Base-by-base conservation (phyloP, 92 coral and sea anemone genomes). In the Epizoanthus stellaris region DNA sequence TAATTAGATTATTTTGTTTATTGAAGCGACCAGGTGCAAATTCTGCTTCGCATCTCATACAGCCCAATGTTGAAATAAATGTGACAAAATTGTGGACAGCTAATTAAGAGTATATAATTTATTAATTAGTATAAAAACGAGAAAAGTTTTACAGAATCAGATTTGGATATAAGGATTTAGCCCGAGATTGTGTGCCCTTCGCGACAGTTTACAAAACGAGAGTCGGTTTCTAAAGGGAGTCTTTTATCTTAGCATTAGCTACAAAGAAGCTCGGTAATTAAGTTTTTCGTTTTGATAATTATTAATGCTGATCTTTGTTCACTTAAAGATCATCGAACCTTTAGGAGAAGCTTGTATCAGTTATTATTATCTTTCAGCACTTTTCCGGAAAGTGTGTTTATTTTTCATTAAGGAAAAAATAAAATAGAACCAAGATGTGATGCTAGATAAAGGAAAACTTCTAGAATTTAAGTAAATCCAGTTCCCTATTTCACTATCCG, bases 41-140 rank as follows among this genome's bases (percentile, higher is more conserved):
- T 6, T 19, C 36, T 67, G 69, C 77, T 87, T 90, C 87, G 80
- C 87, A 70, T 52, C 88, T 75, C 62, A 64, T 90, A 82, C 95
- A 89, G 91, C 91, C 89, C 88, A 87, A 25, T 47, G 73, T 86
- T 67, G 63, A 86, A 67, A 82, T 88, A 60, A 61, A 88, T 73
- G 64, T 94, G 90, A 90, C 91, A 89, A 85, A 49, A 57, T 76
- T 82, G 82, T 81, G 82, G 60, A 68, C 88, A 85, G 85, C 93
- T 89, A 94, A 94, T 94, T 94, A 90, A 88, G 85, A 68, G 84
- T 89, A 82, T 92, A 94, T 94, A 85, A 94, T 91, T 91, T 94
- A 89, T 89, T 94, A 91, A 94, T 94, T 89, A 91, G 77, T 79
- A 87, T 65, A 38, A 56, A 85, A 82, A 67, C 64, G 74, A 81